A percentile compares a stretch with the other conserved stretches of the same genome.
phyloP scores from a whole-genome alignment of 2,888 invertebrate species.

The Heliothis peltigera region DNA sequence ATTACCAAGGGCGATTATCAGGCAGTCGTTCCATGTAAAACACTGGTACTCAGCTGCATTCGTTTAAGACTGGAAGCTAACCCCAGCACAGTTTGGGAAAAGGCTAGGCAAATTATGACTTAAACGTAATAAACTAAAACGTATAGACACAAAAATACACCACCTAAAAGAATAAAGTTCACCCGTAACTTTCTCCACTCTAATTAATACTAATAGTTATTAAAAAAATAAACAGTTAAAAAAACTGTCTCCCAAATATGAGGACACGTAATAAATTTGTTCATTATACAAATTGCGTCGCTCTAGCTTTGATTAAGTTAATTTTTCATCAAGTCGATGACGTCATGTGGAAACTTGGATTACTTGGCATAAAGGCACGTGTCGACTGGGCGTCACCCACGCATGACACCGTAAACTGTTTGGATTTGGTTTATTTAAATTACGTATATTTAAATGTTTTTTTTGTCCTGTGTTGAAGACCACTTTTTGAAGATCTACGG shows the following conservation, averaged over 20 bases:
- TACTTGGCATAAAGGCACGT: neutral
- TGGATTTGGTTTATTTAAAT: neutral
- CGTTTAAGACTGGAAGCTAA: too few species aligned
- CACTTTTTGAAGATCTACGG: too few species aligned
- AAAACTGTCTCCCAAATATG: neutral
- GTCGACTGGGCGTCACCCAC: neutral
- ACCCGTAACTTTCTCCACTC: neutral
- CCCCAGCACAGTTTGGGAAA: too few species aligned
- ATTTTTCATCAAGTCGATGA: conserved; percentile 52
- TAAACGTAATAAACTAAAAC: too few species aligned
- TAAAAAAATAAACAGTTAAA: neutral
- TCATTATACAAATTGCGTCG: conserved; percentile 24
- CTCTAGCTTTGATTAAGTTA: conserved; percentile 48
- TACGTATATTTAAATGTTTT: too few species aligned
- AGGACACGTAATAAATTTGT: conserved; percentile 45
- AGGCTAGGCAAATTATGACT: too few species aligned
- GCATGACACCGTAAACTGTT: neutral
- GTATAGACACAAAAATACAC: too few species aligned
- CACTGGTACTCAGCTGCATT: too few species aligned
- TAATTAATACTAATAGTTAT: neutral
- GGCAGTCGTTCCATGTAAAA: too few species aligned
- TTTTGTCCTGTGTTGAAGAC: too few species aligned
- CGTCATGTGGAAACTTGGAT: conserved; percentile 33
- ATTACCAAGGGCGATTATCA: too few species aligned
- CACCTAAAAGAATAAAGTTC: neutral